Base-by-base conservation (phyloP, 1,140 invertebrate genomes). In the Caerostris darwini region DNA sequence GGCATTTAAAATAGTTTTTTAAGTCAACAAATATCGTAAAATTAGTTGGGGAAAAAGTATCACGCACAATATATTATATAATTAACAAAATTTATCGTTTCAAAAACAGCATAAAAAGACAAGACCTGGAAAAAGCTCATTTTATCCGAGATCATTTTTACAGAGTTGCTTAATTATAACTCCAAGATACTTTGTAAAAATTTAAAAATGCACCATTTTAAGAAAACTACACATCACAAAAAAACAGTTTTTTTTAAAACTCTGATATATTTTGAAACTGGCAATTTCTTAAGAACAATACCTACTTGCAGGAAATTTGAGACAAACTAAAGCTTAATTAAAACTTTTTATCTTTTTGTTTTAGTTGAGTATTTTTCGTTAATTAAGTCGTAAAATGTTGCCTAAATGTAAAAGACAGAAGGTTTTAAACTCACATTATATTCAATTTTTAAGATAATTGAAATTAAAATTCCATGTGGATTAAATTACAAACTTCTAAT, bases 51-150 rank as follows among this genome's bases (percentile, higher is more conserved):
- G 34, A 77, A 53, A 7, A 12, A 5, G 3, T 3, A 8, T 3
- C 34, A 3, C 14, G 10, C 12, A 50, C 14, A 77, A 50, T 77
- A 19, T 77, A 77, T 53, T 5, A 77, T 19, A 53, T 77, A 77
- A 77, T 77, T 53, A 77, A 77, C 8, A 12, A 77, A 77, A 77
- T 77, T 53, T 77, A 50, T 53, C 8, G 34, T 77, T 77, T 77
- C 34, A 77, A 53, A 77, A 77, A 77, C 34, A 77, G 19, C 67
- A 71, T 19, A 19, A 71, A 71, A 71, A 19, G 7, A 71, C 67
- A 17, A 34, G 34, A 71, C 34, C 34, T 71, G 17, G n/a, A 19
- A 71, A 71, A 34, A 19, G 34, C 19, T 53, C 53, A 7, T 71
- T 34, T 50, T 3, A 50, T 0, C 8, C 4, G 50, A 34, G 34